Conservation (phyloP, 1,140 invertebrate species). For the Notospermus geniculatus region DNA sequence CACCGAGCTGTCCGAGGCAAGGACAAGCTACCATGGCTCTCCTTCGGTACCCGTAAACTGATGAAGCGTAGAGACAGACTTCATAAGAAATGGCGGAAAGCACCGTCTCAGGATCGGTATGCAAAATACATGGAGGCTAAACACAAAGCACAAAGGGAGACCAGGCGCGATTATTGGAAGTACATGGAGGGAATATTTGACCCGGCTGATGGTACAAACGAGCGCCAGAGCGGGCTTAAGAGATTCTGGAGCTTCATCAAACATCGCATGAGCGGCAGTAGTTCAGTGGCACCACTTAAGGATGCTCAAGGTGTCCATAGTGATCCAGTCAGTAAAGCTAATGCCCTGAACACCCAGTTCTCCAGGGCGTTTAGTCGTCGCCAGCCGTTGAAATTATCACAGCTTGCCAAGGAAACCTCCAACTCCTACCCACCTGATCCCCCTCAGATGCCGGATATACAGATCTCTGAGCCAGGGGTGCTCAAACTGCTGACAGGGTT, state of each 20-base stretch:
- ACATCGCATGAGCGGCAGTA: background rate
- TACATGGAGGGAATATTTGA: background rate
- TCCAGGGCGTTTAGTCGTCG: background rate
- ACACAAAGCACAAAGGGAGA: background rate
- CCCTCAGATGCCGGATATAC: background rate
- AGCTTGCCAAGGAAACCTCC: too few species aligned
- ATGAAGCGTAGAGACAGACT: background rate
- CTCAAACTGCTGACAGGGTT: constrained; percentile 13
- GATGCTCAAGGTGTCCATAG: background rate
- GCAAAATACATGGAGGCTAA: background rate
- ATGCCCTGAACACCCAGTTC: constrained; percentile 1
- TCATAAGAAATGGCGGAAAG: background rate
- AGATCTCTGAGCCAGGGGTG: constrained; percentile 11
- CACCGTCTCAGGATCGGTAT: background rate
- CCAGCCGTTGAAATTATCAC: too few species aligned
- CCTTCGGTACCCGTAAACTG: background rate
- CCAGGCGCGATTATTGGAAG: background rate
- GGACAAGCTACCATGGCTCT: background rate
- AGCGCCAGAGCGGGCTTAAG: background rate
- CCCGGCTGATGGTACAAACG: background rate
- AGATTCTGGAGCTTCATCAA: constrained; percentile 7
- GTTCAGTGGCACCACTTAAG: background rate
- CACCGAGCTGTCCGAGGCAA: background rate
- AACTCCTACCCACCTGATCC: too few species aligned
- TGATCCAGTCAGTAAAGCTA: background rate